Conservation (phyloP, 2,113 vertebrate species). For the Chaetorhynchus papuensis region DNA sequence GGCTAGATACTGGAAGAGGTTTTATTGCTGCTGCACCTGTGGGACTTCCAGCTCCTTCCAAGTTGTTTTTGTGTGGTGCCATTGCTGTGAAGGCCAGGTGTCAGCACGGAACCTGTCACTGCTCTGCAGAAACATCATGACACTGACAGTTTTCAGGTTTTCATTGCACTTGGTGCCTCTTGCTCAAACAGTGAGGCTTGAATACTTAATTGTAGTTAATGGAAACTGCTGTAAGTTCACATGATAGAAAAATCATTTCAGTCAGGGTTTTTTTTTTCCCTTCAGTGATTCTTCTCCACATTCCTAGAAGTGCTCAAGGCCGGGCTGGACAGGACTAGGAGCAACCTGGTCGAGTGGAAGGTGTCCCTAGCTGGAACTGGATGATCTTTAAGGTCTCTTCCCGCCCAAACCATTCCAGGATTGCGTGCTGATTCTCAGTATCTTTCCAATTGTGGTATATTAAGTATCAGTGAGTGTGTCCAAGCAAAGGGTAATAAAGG, state of each 20-base stretch:
- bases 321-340: not conserved
- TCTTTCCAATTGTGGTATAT: not conserved
- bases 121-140: not conserved
- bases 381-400: not conserved
- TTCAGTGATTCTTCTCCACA: not conserved
- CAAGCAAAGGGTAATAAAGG: not conserved
- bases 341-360: not conserved
- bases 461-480: not conserved
- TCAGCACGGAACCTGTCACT: not conserved
- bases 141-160: not conserved
- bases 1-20: not conserved
- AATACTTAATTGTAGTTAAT: not conserved
- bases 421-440: not conserved
- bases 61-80: not conserved
- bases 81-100: accelerated
- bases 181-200: not conserved
- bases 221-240: not conserved
- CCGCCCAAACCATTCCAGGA: not conserved
- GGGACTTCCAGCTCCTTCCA: not conserved
- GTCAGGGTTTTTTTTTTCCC: not conserved
- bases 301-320: not conserved
- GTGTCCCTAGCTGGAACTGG: not conserved
- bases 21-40: not conserved
- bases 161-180: not conserved
- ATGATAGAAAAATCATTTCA: not conserved